Base-by-base conservation (phyloP, 2,797 vertebrate genomes). In the Arnoldichthys spilopterus region DNA sequence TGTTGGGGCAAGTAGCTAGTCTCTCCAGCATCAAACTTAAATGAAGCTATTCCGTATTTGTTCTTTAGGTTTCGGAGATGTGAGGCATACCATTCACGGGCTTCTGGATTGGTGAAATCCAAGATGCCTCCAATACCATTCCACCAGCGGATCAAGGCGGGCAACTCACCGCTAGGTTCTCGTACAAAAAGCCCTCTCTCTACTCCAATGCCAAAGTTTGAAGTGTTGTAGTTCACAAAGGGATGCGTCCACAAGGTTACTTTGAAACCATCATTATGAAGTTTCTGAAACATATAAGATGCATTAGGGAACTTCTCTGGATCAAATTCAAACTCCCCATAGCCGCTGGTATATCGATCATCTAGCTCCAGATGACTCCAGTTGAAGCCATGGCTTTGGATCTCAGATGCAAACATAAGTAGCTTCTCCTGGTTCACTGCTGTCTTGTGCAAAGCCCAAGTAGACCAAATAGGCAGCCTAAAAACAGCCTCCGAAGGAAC, bases 11-110 rank as follows among this genome's bases (percentile, higher is more conserved):
- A 94, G 86, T 97, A 99, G 88, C 95, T 97, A 0, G 95, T 96
- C 85, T 99, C 97, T 0, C 97, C 97, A 0, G 96, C 97, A 0
- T 98, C 97, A 6, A 99, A 98, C 85, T 98, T 99, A 82, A 98
- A 99, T 47, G 97, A 98, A 0, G 92, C 91, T 37, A 98, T 94
- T 0, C 86, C 86, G 0, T 98, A 98, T 77, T 92, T 95, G 2
- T 87, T 86, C 75, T 93, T 94, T 0, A 99, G 92, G 59, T 83
- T 84, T 9, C 80, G 86, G 37, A 99, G 90, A 6, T 97, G 93
- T 4, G 88, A 93, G 63, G 93, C 92, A 78, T 96, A 98, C 97
- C 97, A 98, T 13, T 96, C 93, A 0, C 94, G 92, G 11, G 96
- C 92, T 0, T 94, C 94, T 0, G 96, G 95, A 85, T 95, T 97